Evolutionary conservation across 2,113 vertebrate species (phyloP).

Genomic region (Cinclus cinclus): DNA sequence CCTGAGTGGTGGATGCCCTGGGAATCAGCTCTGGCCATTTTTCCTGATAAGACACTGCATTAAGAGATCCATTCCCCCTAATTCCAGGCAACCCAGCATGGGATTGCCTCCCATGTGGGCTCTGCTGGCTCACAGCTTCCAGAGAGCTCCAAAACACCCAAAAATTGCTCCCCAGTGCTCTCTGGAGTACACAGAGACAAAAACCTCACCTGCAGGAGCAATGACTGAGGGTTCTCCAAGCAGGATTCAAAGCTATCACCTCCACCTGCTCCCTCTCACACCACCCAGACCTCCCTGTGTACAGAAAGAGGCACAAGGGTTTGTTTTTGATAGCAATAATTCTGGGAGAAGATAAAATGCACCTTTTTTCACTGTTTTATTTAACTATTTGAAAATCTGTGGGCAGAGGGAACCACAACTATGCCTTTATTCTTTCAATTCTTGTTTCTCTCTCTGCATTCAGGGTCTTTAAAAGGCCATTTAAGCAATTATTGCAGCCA

Average conservation of each 20-base stretch:
- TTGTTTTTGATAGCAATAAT: background rate
- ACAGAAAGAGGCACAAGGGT: background rate
- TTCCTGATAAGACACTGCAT: background rate
- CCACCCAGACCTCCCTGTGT: background rate
- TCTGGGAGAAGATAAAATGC: background rate
- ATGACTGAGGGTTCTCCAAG: background rate
- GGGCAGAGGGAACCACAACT: background rate
- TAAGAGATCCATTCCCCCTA: background rate
- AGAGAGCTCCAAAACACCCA: background rate
- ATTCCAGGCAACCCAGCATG: background rate
- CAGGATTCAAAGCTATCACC: background rate
- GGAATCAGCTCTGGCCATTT: background rate
- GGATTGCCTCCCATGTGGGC: fast-evolving
- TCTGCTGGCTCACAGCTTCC: background rate
- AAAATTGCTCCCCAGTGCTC: background rate
- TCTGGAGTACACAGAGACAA: background rate
- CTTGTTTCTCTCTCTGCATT: background rate
- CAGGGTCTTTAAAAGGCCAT: background rate
- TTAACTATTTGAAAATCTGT: background rate
- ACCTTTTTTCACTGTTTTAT: background rate
- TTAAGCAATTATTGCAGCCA: background rate
- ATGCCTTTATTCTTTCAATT: background rate
- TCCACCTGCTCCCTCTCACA: background rate
- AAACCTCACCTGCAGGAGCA: background rate
- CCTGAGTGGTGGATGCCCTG: background rate